Conservation (phyloP, 2,113 vertebrate genomes). For the Strix aluco region DNA sequence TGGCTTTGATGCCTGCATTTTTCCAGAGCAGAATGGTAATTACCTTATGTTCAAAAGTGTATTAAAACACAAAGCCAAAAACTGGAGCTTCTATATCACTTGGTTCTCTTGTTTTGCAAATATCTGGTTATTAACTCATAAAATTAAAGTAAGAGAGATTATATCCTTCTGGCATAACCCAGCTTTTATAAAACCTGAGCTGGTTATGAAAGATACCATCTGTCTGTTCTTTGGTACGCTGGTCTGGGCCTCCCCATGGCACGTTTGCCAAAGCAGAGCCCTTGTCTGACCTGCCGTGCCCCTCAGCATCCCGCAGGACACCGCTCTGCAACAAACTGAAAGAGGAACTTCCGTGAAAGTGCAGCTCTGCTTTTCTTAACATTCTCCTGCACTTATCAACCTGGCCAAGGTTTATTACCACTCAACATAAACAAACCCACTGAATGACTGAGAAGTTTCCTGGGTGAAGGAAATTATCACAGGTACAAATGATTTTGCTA, state of each 20-base stretch:
- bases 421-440: not conserved
- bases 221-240: not conserved
- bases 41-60: not conserved
- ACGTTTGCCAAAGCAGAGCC: not conserved
- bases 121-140: not conserved
- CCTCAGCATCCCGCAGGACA: not conserved
- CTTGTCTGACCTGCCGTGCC: not conserved
- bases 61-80: not conserved
- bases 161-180: not conserved
- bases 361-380: not conserved
- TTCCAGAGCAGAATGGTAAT: not conserved
- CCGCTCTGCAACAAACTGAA: not conserved
- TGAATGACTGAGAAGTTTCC: not conserved
- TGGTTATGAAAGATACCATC: not conserved
- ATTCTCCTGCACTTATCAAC: not conserved
- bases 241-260: not conserved
- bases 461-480: not conserved
- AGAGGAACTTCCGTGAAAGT: not conserved
- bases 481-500: not conserved
- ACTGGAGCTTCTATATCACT: not conserved
- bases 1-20: not conserved
- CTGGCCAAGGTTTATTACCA: not conserved
- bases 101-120: not conserved
- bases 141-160: not conserved
- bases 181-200: not conserved